Conservation (phyloP, 2,113 vertebrate species). For the Chloropsis cyanopogon region DNA sequence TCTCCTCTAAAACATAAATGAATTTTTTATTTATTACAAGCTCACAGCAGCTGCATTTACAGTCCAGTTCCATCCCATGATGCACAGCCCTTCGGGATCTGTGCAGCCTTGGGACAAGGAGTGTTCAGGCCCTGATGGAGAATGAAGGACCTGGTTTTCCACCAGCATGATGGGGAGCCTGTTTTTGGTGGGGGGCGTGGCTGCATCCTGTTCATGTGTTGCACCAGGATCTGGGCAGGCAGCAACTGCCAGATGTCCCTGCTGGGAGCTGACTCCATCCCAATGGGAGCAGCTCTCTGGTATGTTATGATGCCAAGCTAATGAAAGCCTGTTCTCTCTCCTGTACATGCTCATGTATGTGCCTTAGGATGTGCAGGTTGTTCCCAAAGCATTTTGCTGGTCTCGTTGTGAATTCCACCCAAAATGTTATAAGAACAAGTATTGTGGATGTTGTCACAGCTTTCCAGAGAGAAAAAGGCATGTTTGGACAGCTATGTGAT, state of each 20-base stretch:
- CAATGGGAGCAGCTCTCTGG: not conserved
- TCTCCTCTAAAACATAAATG: not conserved
- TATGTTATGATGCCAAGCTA: not conserved
- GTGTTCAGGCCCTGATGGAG: accelerated
- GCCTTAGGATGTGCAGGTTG: not conserved
- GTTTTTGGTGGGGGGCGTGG: not conserved
- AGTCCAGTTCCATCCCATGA: not conserved
- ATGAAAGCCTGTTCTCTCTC: not conserved
- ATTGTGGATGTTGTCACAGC: not conserved
- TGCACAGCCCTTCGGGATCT: not conserved
- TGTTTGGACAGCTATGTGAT: not conserved
- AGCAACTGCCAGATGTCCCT: not conserved
- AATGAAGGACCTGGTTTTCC: not conserved
- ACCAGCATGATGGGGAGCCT: not conserved
- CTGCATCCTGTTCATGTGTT: not conserved
- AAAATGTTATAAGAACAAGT: not conserved
- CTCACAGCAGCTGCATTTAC: not conserved
- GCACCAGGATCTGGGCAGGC: not conserved
- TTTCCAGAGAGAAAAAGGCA: not conserved
- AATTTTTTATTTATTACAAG: not conserved
- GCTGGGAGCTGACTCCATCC: not conserved
- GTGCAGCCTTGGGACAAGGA: not conserved
- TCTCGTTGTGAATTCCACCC: accelerated
- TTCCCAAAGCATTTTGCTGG: not conserved
- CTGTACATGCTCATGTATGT: accelerated